Evolutionary conservation across 2,888 invertebrate species (phyloP).

Genomic region (Drosophila pseudotakahashii): DNA sequence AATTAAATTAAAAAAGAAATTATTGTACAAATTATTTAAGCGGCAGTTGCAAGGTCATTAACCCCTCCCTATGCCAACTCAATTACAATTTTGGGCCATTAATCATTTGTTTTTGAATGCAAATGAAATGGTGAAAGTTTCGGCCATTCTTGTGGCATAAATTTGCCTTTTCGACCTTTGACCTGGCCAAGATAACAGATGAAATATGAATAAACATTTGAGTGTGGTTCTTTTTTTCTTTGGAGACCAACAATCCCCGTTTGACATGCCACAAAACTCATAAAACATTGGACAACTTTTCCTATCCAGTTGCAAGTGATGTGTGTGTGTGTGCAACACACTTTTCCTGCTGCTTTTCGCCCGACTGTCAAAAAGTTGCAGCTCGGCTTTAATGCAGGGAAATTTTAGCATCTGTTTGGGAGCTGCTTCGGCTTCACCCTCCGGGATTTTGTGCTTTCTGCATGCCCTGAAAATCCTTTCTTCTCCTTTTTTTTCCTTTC

Average conservation of each 20-base stretch:
- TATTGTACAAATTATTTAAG: no score
- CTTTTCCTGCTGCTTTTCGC: neutral
- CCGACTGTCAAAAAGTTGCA: conserved; percentile 30
- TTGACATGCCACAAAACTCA: conserved; percentile 26
- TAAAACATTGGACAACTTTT: conserved; percentile 25
- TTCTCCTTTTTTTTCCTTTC: no score
- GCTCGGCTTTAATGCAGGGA: conserved; percentile 16
- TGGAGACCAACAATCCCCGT: neutral
- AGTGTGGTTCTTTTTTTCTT: neutral
- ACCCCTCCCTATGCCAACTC: neutral
- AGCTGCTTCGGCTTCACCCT: conserved; percentile 9
- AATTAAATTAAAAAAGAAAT: no score
- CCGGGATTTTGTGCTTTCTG: conserved; percentile 13
- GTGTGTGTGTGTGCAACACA: conserved; percentile 5
- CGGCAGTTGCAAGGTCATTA: neutral
- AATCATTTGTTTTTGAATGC: conserved; percentile 39
- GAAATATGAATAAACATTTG: conserved; percentile 45
- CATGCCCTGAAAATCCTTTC: conserved; percentile 16
- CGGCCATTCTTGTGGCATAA: neutral
- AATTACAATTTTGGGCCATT: conserved; percentile 36
- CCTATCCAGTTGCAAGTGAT: conserved; percentile 11
- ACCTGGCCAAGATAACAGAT: conserved; percentile 41
- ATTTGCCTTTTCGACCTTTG: conserved; percentile 6
- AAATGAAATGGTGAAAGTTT: conserved; percentile 28
- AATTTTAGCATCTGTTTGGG: conserved; percentile 24